Percentiles rank a stretch among this genome's conserved stretches.
Conservation (phyloP, 2,888 invertebrate genomes). For the Aporophyla nigra region DNA sequence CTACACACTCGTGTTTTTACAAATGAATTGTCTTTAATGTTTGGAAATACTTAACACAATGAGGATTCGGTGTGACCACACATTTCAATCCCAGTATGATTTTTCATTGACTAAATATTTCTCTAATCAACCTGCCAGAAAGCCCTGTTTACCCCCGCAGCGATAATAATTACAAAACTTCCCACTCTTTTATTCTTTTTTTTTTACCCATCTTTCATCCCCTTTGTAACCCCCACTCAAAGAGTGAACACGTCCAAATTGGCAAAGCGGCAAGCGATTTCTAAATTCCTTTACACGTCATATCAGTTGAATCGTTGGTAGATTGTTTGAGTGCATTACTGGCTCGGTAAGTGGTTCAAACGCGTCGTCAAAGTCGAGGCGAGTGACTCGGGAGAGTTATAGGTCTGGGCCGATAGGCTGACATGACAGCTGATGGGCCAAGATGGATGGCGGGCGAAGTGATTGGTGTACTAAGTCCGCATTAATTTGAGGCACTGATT, state of each 20-base stretch:
- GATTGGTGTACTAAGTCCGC: conserved; percentile 44
- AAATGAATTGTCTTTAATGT: background rate
- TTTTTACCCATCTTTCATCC: conserved; percentile 19
- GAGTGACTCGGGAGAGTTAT: conserved; percentile 52
- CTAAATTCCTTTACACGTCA: conserved; percentile 53
- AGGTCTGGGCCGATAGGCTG: conserved; percentile 38
- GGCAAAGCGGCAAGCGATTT: conserved; percentile 32
- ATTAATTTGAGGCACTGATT: conserved; percentile 47
- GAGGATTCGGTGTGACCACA: background rate
- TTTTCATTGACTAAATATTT: background rate
- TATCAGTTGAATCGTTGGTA: conserved; percentile 42
- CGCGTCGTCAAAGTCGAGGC: conserved; percentile 45
- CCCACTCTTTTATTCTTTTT: conserved; percentile 11
- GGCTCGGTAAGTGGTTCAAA: conserved; percentile 44
- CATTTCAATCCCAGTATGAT: background rate
- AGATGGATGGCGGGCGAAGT: conserved; percentile 44
- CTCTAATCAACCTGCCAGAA: background rate
- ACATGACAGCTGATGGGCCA: conserved; percentile 45
- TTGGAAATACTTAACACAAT: background rate
- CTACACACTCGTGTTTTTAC: background rate
- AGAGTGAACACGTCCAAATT: conserved; percentile 39
- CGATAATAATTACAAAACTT: background rate
- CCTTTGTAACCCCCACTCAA: conserved; percentile 16
- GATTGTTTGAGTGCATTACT: conserved; percentile 52
- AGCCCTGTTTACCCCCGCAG: background rate